phyloP scores from a whole-genome alignment of 2,113 vertebrate genomes.

The Alouatta palliata region DNA sequence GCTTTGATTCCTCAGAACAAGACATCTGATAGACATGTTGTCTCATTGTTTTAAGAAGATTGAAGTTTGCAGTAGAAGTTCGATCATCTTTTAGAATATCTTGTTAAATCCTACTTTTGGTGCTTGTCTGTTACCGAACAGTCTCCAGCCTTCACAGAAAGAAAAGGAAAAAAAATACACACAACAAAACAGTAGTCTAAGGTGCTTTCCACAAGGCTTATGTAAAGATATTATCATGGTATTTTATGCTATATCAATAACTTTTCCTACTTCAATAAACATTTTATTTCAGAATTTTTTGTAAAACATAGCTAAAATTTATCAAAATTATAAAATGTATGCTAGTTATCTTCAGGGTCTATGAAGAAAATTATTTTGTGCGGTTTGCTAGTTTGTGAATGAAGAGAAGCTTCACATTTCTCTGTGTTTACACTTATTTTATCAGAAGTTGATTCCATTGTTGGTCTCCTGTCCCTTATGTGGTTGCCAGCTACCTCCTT shows the following conservation, averaged over 20 bases:
- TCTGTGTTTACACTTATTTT: neutral
- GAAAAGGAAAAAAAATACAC: neutral
- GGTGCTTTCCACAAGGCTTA: neutral
- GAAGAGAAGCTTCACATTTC: neutral
- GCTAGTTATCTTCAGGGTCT: neutral
- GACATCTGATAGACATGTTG: neutral
- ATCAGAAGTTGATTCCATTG: neutral
- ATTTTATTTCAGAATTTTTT: neutral
- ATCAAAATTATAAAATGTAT: neutral
- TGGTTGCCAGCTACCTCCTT: neutral
- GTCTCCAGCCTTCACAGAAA: neutral
- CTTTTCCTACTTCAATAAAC: neutral
- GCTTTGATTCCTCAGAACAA: neutral
- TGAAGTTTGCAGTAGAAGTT: constrained; percentile 7
- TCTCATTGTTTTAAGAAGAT: neutral
- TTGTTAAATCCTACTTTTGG: neutral
- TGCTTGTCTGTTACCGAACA: neutral
- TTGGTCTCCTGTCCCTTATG: neutral
- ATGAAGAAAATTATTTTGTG: neutral
- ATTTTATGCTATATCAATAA: neutral
- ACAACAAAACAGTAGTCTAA: neutral
- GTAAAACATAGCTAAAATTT: neutral
- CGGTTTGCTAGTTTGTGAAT: neutral
- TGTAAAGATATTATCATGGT: neutral
- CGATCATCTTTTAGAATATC: neutral